phyloP scores from a whole-genome alignment of 2,888 invertebrate species.

The Mythimna lalbum region DNA sequence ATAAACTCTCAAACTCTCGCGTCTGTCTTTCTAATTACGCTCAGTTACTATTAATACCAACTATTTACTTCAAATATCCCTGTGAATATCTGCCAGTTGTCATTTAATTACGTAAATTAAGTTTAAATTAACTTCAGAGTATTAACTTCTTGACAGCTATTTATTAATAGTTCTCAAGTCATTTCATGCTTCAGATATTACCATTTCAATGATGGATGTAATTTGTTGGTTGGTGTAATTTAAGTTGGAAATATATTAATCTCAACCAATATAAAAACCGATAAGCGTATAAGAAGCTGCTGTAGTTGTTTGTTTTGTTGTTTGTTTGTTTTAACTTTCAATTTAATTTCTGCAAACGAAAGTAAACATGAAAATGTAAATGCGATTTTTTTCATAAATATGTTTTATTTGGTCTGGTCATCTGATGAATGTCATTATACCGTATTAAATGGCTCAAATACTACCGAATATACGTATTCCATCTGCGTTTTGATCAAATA shows the following conservation, averaged over 20 bases:
- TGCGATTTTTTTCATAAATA: constrained; percentile 25
- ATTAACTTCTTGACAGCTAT: constrained; percentile 3
- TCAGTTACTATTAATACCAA: constrained; percentile 39
- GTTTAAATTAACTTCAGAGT: constrained; percentile 6
- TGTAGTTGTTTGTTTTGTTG: not conserved
- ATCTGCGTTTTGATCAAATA: constrained; percentile 18
- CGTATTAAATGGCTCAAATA: constrained; percentile 28
- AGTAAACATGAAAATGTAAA: constrained; percentile 28
- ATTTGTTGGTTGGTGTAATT: not conserved
- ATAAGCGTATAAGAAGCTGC: constrained; percentile 11
- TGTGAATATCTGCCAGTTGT: constrained; percentile 18
- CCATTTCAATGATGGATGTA: not conserved
- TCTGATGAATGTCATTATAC: constrained; percentile 18
- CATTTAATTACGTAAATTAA: constrained; percentile 21
- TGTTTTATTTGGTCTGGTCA: constrained; percentile 28
- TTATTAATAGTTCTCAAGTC: constrained; percentile 14
- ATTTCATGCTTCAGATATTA: constrained; percentile 1
- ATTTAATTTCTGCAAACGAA: constrained; percentile 10
- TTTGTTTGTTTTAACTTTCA: constrained; percentile 28
- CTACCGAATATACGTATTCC: constrained; percentile 1
- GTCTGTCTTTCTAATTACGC: constrained; percentile 44
- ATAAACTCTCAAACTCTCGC: constrained; percentile 24
- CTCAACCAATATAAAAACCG: not conserved
- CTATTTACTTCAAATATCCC: constrained; percentile 30
- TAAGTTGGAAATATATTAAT: not conserved